phyloP scores from a whole-genome alignment of 1,140 invertebrate genomes.

The Coenobita brevimanus region DNA sequence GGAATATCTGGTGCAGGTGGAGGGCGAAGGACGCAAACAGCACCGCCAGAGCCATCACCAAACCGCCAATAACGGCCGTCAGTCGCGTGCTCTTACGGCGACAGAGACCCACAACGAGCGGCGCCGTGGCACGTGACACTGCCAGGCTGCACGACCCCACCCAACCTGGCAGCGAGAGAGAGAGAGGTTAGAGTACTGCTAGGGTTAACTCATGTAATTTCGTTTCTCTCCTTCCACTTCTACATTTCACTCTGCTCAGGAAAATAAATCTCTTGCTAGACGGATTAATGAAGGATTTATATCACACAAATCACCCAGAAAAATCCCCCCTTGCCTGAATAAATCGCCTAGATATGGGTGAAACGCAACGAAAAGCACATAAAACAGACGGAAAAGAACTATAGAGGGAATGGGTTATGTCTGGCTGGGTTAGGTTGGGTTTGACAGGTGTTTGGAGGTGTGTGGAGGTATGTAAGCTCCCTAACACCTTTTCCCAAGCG shows the following conservation, averaged over 20 bases:
- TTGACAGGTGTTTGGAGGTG: too few relatives aligned
- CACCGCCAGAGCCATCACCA: constrained; percentile 72
- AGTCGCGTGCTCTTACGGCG: constrained; percentile 72
- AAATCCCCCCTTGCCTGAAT: too few relatives aligned
- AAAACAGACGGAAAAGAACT: too few relatives aligned
- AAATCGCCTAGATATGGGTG: too few relatives aligned
- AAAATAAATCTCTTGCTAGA: too few relatives aligned
- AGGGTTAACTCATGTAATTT: not conserved
- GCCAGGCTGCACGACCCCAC: constrained; percentile 74
- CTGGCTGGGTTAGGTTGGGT: too few relatives aligned
- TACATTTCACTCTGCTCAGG: not conserved
- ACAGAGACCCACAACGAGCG: constrained; percentile 73
- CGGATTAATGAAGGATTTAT: too few relatives aligned
- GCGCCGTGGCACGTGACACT: constrained; percentile 74
- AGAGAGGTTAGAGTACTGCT: not conserved
- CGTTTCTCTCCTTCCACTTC: not conserved
- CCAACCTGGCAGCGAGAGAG: constrained; percentile 74
- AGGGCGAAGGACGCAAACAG: constrained; percentile 73
- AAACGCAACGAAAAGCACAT: too few relatives aligned
- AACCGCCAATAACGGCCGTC: constrained; percentile 73
- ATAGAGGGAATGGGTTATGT: too few relatives aligned
- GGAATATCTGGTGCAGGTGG: constrained; percentile 74
- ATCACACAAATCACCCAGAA: too few relatives aligned
- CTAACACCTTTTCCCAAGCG: too few relatives aligned
- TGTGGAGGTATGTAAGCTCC: too few relatives aligned